Conservation (phyloP, 2,888 invertebrate genomes). For the Antheraea yamamai region DNA sequence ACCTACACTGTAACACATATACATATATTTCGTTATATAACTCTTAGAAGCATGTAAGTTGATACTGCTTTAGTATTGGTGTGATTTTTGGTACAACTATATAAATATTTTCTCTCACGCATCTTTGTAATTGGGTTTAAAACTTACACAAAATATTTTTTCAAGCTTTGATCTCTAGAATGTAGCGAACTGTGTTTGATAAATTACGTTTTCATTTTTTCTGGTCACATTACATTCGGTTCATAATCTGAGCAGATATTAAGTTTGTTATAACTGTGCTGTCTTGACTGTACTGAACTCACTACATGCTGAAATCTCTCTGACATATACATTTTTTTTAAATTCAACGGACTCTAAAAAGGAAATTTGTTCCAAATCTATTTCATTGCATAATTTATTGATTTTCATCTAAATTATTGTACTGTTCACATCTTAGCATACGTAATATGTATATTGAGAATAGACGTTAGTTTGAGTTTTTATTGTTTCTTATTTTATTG, state of each 20-base stretch:
- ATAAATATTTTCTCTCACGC: neutral
- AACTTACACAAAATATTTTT: neutral
- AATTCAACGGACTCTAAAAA: neutral
- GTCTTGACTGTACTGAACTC: neutral
- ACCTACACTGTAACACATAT: neutral
- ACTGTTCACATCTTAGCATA: no score
- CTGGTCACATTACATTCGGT: neutral
- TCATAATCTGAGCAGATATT: neutral
- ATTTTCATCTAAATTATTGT: neutral
- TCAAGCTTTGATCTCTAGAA: neutral
- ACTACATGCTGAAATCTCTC: neutral
- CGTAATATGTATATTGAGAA: neutral
- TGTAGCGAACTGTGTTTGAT: neutral
- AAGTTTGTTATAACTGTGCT: neutral
- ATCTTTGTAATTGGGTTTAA: neutral
- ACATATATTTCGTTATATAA: neutral
- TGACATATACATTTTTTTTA: neutral
- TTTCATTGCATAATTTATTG: neutral
- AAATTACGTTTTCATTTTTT: neutral
- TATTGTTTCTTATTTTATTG: no score
- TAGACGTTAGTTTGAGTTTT: neutral
- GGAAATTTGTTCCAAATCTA: neutral
- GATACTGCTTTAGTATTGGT: neutral
- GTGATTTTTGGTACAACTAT: neutral
- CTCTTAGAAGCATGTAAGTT: neutral